These are phyloP conservation scores for Oryzias celebensis DNA, from an alignment of 2,113 vertebrate species.

Conservation along the genomic window DNA sequence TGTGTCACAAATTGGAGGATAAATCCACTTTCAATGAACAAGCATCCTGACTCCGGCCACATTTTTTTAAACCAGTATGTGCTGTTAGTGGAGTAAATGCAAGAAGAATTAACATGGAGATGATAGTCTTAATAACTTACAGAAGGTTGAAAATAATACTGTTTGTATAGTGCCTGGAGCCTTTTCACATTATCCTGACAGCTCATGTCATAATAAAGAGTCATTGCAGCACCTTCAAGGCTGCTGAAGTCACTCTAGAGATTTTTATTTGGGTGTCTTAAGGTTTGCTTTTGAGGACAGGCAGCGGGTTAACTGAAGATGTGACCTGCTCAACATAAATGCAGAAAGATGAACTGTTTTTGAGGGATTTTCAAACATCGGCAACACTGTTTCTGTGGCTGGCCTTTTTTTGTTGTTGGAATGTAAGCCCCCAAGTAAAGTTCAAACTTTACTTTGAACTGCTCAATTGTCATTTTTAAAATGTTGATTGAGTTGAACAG, in stretches of 20 bases:
- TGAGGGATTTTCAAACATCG: neutral
- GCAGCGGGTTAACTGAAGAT: neutral
- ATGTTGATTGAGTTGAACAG: too few relatives aligned
- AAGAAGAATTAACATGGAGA: slow-evolving; percentile 4
- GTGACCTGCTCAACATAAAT: too few relatives aligned
- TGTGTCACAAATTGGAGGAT: neutral
- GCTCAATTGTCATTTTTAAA: too few relatives aligned
- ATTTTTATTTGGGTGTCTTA: neutral
- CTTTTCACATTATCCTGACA: slow-evolving; percentile 36
- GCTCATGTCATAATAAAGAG: slow-evolving; percentile 5
- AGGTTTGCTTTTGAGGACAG: neutral
- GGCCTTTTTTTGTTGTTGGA: neutral
- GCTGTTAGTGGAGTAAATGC: slow-evolving; percentile 6
- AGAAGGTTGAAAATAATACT: neutral
- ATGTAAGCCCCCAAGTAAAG: too few relatives aligned
- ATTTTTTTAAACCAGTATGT: neutral
- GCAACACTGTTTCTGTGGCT: neutral
- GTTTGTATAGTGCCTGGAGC: neutral
- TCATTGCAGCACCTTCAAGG: slow-evolving; percentile 2
- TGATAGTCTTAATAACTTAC: neutral
- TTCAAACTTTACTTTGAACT: too few relatives aligned
- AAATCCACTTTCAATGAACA: slow-evolving; percentile 19
- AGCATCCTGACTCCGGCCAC: neutral
- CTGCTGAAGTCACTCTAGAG: slow-evolving; percentile 4
- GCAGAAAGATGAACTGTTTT: neutral